Base-by-base conservation (phyloP, 1,140 invertebrate genomes). In the Drosophila rufa region DNA sequence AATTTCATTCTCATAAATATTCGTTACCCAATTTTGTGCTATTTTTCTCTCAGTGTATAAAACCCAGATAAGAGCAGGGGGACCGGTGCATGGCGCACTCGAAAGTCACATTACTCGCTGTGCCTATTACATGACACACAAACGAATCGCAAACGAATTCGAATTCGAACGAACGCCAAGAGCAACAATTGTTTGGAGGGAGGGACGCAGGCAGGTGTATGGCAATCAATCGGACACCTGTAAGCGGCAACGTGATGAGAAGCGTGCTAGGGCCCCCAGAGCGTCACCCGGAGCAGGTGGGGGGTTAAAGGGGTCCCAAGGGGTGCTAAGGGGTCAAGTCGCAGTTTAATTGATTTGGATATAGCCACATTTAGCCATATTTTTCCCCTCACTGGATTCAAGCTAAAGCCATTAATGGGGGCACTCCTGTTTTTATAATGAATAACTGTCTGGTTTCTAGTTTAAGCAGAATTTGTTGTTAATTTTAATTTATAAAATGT, bases 81-180 rank as follows among this genome's bases (percentile, higher is more conserved):
- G 43, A 19, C 6, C 30, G 17, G 25, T 25, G 53, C 15, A 22
- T 11, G 7, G 53, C 19, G 50, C 75, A 79, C 66, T 79, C 75
- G 51, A 79, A 79, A 79, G 76, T 79, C 76, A 79, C 75, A 78
- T 71, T 79, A 79, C 67, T 73, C 75, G 66, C 55, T 79, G 76
- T 71, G 75, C 75, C 75, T 78, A 78, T 78, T 79, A 79, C 75
- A 78, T 78, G 75, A 78, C 75, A 78, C 51, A 78, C 50, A 77
- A 77, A 77, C 61, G 50, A 51, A 43, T 55, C 53, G 53, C 53
- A 55, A 55, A 55, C 33, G 51, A 55, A 55, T 55, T 55, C 53
- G 53, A 55, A 55, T 36, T 36, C 19, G 33, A 55, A 66, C 12
- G 62, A 68, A 42, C 64, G 68, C 50, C 48, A 57, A 62, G 50